Conservation (phyloP, 2,888 invertebrate species). For the Heliconius erato region DNA sequence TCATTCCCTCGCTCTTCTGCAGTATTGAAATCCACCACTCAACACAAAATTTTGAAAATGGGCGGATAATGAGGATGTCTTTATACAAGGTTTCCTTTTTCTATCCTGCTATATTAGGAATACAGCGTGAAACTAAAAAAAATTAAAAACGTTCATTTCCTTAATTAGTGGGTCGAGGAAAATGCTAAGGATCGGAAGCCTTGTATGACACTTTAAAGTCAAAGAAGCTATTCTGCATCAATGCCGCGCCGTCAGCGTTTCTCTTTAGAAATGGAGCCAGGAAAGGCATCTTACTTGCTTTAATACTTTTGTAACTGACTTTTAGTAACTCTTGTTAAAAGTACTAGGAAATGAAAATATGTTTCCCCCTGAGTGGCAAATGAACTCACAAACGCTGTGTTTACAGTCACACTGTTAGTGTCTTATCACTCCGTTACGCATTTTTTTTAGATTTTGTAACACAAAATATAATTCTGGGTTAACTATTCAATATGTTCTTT, state of each 20-base stretch:
- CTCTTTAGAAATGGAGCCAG: constrained; percentile 51
- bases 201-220: constrained; percentile 47
- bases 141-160: not conserved
- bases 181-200: constrained; percentile 32
- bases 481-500: no score
- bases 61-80: not conserved
- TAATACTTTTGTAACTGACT: constrained; percentile 12
- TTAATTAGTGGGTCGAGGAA: constrained; percentile 1
- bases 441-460: no score
- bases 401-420: no score
- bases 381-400: no score
- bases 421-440: no score
- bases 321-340: constrained; percentile 8
- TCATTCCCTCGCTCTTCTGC: not conserved
- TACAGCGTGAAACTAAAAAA: not conserved
- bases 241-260: constrained; percentile 56
- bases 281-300: constrained; percentile 23
- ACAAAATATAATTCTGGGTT: no score
- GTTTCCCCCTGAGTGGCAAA: no score
- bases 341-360: no score
- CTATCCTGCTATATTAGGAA: not conserved
- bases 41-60: not conserved
- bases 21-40: not conserved
- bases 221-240: constrained; percentile 51
- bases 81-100: not conserved